Percentiles rank a stretch among this genome's conserved stretches.
Conservation (phyloP, 2,113 vertebrate species). For the Microcebus lehilahytsara region DNA sequence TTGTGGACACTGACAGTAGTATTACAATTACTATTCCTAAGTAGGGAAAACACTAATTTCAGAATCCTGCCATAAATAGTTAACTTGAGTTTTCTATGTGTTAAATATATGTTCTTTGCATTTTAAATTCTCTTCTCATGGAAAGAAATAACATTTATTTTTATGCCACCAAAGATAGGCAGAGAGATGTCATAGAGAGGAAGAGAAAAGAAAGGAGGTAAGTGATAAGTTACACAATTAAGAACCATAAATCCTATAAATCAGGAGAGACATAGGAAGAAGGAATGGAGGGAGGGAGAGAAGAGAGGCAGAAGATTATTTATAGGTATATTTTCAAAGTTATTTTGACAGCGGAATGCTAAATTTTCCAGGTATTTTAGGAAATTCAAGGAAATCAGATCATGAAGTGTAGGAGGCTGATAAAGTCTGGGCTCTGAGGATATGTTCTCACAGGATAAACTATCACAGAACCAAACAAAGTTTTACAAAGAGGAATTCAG, state of each 20-base stretch:
- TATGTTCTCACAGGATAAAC: neutral
- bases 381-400: neutral
- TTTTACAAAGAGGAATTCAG: neutral
- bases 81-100: neutral
- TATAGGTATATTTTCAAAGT: neutral
- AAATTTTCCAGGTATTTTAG: neutral
- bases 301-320: neutral
- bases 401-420: neutral
- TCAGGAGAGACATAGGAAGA: rapidly evolving
- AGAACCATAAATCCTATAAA: neutral
- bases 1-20: neutral
- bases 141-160: neutral
- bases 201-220: neutral
- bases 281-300: rapidly evolving
- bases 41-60: neutral
- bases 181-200: neutral
- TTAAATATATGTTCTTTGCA: neutral
- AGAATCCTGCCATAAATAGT: neutral
- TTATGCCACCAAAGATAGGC: neutral
- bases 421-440: neutral
- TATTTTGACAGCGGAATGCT: neutral
- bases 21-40: neutral
- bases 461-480: neutral
- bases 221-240: neutral
- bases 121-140: neutral